Base-by-base conservation (phyloP, 2,797 vertebrate species). In the Pempheris klunzingeri region DNA sequence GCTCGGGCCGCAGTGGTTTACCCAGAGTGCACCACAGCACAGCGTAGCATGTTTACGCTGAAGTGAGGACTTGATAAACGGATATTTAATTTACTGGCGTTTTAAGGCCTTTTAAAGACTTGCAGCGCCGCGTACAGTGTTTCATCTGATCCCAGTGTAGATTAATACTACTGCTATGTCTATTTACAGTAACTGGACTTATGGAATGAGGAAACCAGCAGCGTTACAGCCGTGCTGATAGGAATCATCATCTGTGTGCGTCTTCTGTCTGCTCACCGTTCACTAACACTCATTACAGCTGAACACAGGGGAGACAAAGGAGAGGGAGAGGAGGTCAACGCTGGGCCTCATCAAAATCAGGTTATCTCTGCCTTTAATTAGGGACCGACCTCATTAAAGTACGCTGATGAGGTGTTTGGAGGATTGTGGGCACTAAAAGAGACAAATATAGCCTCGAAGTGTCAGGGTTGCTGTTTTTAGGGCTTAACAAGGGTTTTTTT, bases 341-440 rank as follows among this genome's bases (percentile, higher is more conserved):
- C 13, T 52, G 38, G 30, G 18, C 26, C 70, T 44, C 15, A 62
- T 74, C 44, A 43, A 43, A 41, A 57, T 36, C n/a, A n/a, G n/a
- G n/a, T n/a, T n/a, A n/a, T n/a, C n/a, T n/a, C n/a, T n/a, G n/a
- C n/a, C n/a, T n/a, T 38, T 74, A 28, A 73, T 36, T 18, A 36
- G 50, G 22, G 10, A 10, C 15, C 63, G 11, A 4, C 11, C 55
- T 57, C 39, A 73, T 28, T 63, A 20, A 30, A 39, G 13, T 18
- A 7, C 11, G 18, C 36, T 9, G 7, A 55, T 47, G 17, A 46
- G 10, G 32, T 50, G 52, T 52, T 14, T 18, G 12, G 22, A 12
- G 18, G n/a, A 52, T 47, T 9, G 26, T 26, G 34, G 15, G 12
- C 26, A 38, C 13, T 66, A 36, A 20, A 13, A 50, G 7, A 58